Base-by-base conservation (phyloP, 1,140 invertebrate genomes). In the Drosophila equinoxialis region DNA sequence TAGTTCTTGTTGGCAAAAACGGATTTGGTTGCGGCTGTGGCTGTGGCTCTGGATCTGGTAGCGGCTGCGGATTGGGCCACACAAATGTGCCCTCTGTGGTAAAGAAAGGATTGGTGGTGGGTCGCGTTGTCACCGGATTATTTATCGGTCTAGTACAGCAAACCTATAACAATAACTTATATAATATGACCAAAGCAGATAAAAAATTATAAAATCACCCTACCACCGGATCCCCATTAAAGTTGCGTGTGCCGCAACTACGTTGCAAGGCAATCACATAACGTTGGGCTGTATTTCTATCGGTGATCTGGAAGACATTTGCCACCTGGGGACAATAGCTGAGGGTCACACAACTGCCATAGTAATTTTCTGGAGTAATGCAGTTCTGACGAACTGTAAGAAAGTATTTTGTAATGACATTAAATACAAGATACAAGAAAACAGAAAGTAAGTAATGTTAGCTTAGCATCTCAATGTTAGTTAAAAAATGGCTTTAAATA, bases 171-270 rank as follows among this genome's bases (percentile, higher is more conserved):
- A 39, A 39, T 11, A 37, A 11, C 7, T 30, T 30, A 30, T 30
- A 37, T 10, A 37, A 37, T 10, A 10, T 37, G 35, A 39, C 23
- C 45, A 61, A 30, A 20, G 10, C 26, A 8, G 37, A 42, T 8
- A 33, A 35, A 59, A 42, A 39, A 13, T 51, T 54, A 48, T 33
- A 51, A 14, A 20, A 35, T 41, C 58, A 39, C 74, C 77, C 75
- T 89, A 92, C 91, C 77, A 92, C 55, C 37, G 91, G 91, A 75
- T 92, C 82, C 13, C 90, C 74, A 8, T 82, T 77, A 6, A 91
- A 20, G 74, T 37, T 90, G 54, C 83, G 77, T 42, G 85, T 90
- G 55, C 85, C 83, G 63, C 91, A 92, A 58, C 66, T 75, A 39
- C 89, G 81, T 59, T 92, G 90, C 65, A 87, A 55, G 7, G 68